Conservation (phyloP, 2,888 invertebrate species). For the Laothoe populi region DNA sequence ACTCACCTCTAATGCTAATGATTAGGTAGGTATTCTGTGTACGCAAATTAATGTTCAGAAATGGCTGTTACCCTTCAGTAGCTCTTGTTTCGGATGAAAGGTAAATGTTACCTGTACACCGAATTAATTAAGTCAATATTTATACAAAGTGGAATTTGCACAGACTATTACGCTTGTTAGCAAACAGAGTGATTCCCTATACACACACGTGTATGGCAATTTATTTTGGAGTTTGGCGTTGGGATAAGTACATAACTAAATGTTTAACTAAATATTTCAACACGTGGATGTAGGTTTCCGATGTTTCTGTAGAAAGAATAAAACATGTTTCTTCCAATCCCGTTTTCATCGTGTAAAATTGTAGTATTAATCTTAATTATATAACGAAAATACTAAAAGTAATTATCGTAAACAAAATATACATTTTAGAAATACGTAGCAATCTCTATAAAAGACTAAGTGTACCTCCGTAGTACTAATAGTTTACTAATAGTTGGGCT, state of each 20-base stretch:
- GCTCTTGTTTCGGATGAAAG: conserved; percentile 8
- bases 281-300: background rate
- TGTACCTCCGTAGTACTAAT: conserved; percentile 10
- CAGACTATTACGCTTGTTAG: conserved; percentile 27
- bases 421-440: background rate
- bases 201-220: conserved; percentile 23
- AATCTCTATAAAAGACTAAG: conserved; percentile 12
- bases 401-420: background rate
- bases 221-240: conserved; percentile 19
- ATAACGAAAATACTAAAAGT: background rate
- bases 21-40: background rate
- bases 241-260: background rate
- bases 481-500: conserved; percentile 9
- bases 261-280: background rate
- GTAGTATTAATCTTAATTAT: background rate
- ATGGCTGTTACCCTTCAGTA: background rate
- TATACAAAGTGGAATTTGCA: conserved; percentile 43
- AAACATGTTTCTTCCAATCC: background rate
- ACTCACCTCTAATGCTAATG: too few relatives aligned
- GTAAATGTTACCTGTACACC: conserved; percentile 34
- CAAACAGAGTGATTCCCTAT: conserved; percentile 36
- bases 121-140: conserved; percentile 58
- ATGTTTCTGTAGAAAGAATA: background rate
- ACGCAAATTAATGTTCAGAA: conserved; percentile 2
- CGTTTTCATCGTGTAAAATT: background rate